Conservation (phyloP, 2,888 invertebrate genomes). For the Zootermopsis nevadensis region DNA sequence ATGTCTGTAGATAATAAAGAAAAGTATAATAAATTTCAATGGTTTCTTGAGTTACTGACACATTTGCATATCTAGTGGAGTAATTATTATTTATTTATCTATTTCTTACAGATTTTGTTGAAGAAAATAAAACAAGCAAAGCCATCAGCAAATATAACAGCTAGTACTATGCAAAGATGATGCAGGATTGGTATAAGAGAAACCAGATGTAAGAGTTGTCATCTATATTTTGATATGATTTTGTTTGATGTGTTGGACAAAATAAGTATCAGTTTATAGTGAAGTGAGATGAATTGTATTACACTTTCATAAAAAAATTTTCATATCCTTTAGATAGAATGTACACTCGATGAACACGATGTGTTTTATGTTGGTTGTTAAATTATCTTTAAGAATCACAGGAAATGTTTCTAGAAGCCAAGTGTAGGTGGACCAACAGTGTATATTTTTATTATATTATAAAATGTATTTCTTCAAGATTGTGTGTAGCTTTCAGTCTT, state of each 20-base stretch:
- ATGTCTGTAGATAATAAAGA: too few relatives aligned
- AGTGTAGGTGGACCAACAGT: slow-evolving; percentile 3
- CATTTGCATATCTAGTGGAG: too few relatives aligned
- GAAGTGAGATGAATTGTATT: neutral
- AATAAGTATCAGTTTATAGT: neutral
- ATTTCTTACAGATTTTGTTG: slow-evolving; percentile 8
- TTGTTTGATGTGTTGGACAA: neutral
- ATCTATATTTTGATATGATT: neutral
- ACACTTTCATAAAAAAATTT: slow-evolving; percentile 9
- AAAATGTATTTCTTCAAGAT: neutral
- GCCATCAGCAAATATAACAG: neutral
- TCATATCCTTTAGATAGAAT: neutral
- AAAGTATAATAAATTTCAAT: too few relatives aligned
- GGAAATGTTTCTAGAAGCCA: neutral
- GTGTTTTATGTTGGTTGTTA: neutral
- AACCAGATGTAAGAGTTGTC: neutral
- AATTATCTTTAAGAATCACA: neutral
- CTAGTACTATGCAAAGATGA: neutral
- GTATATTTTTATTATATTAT: slow-evolving; percentile 12
- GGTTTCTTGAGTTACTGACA: too few relatives aligned
- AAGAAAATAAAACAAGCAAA: slow-evolving; percentile 20
- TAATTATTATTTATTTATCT: neutral
- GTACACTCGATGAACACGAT: neutral
- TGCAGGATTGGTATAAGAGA: neutral
- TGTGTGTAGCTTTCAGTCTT: too few relatives aligned